Conservation (phyloP, 2,888 invertebrate species). For the Tetragonula carbonaria region DNA sequence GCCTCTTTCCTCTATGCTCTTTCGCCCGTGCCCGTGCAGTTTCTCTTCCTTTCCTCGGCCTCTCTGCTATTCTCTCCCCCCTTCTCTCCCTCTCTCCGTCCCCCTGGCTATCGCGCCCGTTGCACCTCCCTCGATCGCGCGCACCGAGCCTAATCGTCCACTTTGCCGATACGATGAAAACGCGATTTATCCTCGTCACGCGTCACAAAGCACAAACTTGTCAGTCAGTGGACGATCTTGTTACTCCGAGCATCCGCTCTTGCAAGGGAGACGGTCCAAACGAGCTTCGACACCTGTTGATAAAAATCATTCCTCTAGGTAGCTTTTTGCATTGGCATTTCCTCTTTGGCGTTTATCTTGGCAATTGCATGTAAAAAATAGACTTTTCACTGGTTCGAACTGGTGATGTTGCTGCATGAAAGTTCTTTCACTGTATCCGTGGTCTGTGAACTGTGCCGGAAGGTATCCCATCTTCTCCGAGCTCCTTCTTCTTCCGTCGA, state of each 20-base stretch:
- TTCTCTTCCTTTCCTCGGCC: not conserved
- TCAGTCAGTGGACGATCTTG: slow-evolving; percentile 30
- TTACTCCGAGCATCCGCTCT: not conserved
- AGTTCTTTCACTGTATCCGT: slow-evolving; percentile 24
- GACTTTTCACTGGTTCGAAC: not conserved
- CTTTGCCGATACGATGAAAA: slow-evolving; percentile 49
- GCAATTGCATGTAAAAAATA: not conserved
- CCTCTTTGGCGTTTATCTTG: not conserved
- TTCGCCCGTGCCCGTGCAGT: slow-evolving; percentile 1
- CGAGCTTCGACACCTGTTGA: not conserved
- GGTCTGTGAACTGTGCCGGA: not conserved
- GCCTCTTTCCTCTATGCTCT: slow-evolving; percentile 20
- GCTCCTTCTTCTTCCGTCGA: slow-evolving; percentile 23
- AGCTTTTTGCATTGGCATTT: not conserved
- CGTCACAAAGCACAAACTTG: slow-evolving; percentile 46
- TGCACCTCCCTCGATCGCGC: slow-evolving; percentile 12
- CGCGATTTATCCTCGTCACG: slow-evolving; percentile 55
- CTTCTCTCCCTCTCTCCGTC: too few relatives aligned
- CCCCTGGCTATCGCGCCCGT: not conserved
- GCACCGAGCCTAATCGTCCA: slow-evolving; percentile 49
- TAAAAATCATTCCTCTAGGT: not conserved
- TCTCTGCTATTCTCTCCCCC: too few relatives aligned
- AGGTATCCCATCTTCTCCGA: slow-evolving; percentile 27
- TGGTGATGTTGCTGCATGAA: slow-evolving; percentile 3
- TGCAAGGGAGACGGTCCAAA: slow-evolving; percentile 6